These are phyloP conservation scores for Pediacus dermestoides DNA, from an alignment of 2,888 invertebrate genomes.

Conservation along the genomic window DNA sequence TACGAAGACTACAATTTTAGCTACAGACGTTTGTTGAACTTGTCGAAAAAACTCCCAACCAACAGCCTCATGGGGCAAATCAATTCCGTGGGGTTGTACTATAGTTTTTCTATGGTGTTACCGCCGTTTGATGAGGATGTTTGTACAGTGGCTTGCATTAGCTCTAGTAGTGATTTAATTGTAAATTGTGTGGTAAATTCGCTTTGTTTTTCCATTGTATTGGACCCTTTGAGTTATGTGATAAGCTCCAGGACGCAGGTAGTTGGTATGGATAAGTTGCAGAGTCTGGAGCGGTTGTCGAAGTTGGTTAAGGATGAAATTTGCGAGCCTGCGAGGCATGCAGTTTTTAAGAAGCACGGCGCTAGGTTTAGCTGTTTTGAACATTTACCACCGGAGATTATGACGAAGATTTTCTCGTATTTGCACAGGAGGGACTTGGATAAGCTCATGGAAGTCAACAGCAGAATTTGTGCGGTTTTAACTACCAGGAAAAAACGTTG, in stretches of 20 bases:
- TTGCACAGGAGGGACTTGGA: conserved; percentile 12
- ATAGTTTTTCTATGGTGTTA: conserved; percentile 35
- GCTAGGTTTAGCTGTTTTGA: conserved; percentile 14
- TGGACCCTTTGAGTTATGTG: conserved; percentile 42
- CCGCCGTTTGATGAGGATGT: conserved; percentile 28
- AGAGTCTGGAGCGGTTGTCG: conserved; percentile 41
- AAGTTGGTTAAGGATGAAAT: conserved; percentile 40
- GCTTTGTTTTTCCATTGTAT: conserved; percentile 28
- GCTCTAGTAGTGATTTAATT: conserved; percentile 38
- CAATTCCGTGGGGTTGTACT: too few relatives aligned
- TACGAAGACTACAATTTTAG: conserved; percentile 32
- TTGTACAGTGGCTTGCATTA: conserved; percentile 36
- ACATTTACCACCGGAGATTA: conserved; percentile 25
- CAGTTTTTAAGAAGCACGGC: conserved; percentile 24
- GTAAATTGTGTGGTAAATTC: conserved; percentile 40
- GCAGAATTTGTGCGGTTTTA: conserved; percentile 11
- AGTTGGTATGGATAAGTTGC: conserved; percentile 28
- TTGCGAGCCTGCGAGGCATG: conserved; percentile 38
- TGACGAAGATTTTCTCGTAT: conserved; percentile 21
- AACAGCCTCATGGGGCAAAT: conserved; percentile 33
- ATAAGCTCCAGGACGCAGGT: conserved; percentile 24
- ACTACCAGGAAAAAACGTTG: too few relatives aligned
- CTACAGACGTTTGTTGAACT: conserved; percentile 31
- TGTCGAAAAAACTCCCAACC: conserved; percentile 31
- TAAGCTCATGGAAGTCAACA: conserved; percentile 12